A percentile compares a stretch with the other conserved stretches of the same genome.
Evolutionary conservation across 2,113 vertebrate species (phyloP).

Genomic region (Pelecanus crispus): DNA sequence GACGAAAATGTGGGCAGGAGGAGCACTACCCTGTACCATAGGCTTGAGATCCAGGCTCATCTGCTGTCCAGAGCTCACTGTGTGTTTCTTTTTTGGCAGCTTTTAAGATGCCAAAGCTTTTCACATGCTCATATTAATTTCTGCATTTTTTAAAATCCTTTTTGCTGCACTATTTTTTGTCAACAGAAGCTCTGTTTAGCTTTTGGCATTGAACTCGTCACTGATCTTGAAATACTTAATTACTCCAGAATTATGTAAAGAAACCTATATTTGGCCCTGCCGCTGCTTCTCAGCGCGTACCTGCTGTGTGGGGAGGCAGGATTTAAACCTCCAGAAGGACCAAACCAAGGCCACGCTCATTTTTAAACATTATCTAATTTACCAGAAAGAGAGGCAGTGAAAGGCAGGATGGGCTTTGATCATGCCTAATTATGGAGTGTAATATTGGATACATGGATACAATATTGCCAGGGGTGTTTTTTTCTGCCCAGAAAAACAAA

Average conservation of each 20-base stretch:
- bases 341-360: not conserved
- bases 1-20: not conserved
- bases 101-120: not conserved
- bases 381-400: not conserved
- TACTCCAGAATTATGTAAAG: not conserved
- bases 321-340: constrained; percentile 15
- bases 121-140: not conserved
- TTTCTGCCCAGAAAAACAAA: not conserved
- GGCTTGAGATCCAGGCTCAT: not conserved
- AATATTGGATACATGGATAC: not conserved
- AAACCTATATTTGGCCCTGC: not conserved
- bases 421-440: not conserved
- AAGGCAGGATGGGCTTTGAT: constrained; percentile 16
- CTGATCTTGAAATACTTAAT: not conserved
- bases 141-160: not conserved
- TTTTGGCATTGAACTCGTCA: not conserved
- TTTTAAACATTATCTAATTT: not conserved
- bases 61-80: not conserved
- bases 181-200: not conserved
- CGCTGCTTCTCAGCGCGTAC: not conserved
- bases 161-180: not conserved
- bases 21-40: fast-evolving
- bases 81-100: not conserved
- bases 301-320: not conserved
- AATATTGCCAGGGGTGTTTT: not conserved